A percentile compares a stretch with the other conserved stretches of the same genome.
These are phyloP conservation scores for Steromphala cineraria DNA, from an alignment of 2,888 invertebrate species.

Conservation along the genomic window DNA sequence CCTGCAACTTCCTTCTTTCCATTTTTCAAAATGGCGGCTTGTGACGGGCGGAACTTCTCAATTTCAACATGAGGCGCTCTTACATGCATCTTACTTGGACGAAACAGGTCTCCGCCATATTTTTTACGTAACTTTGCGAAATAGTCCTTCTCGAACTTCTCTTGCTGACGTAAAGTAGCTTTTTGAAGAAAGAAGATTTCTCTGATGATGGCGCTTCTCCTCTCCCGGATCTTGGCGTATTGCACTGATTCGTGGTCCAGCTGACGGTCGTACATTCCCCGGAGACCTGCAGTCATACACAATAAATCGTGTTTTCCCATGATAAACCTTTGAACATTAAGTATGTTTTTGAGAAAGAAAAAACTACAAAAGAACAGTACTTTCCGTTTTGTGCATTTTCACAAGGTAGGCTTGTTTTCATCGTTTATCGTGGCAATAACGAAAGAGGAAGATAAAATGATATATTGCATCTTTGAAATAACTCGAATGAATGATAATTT, in stretches of 20 bases:
- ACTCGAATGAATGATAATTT: too few species aligned
- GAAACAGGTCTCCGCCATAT: background rate
- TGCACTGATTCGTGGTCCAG: constrained; percentile 15
- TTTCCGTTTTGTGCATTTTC: too few species aligned
- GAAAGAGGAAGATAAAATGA: too few species aligned
- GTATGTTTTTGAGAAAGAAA: too few species aligned
- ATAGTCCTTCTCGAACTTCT: constrained; percentile 1
- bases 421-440: too few species aligned
- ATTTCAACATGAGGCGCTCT: background rate
- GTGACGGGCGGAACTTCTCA: background rate
- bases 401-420: too few species aligned
- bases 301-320: too few species aligned
- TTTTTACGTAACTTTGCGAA: background rate
- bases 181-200: constrained; percentile 1
- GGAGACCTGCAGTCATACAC: background rate
- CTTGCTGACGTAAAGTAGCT: background rate
- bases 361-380: too few species aligned
- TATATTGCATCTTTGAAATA: too few species aligned
- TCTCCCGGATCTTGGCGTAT: background rate
- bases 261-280: constrained; percentile 5
- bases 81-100: background rate
- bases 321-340: too few species aligned
- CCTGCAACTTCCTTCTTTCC: too few species aligned
- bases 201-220: background rate
- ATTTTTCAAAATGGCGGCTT: too few species aligned